Percentiles rank a stretch among this genome's conserved stretches.
Evolutionary conservation across 30 jellyfish, hydroid and myxozoan species (phyloP).

Genomic region (Aurelia coerulea): DNA sequence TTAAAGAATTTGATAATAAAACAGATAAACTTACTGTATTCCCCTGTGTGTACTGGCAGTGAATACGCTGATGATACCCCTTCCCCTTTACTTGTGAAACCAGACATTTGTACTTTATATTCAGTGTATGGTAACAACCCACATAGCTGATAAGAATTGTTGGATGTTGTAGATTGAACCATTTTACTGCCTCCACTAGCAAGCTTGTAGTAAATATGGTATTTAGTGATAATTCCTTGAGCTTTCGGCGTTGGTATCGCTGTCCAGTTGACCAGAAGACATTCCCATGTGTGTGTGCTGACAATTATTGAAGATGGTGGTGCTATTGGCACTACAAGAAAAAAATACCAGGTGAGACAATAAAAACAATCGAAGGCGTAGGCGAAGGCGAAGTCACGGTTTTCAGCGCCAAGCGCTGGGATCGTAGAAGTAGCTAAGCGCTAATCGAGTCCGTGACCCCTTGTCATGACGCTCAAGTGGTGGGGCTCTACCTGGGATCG

Average conservation of each 20-base stretch:
- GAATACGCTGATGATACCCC: slow-evolving; percentile 15
- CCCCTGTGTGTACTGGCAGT: slow-evolving; percentile 30
- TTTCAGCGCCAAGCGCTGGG: too few species aligned
- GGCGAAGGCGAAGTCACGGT: too few species aligned
- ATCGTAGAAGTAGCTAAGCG: too few species aligned
- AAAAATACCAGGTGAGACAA: too few species aligned
- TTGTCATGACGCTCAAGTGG: too few species aligned
- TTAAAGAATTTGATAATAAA: background rate
- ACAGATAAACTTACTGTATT: slow-evolving; percentile 35
- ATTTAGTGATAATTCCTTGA: slow-evolving; percentile 41
- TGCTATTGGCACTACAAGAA: slow-evolving; percentile 35
- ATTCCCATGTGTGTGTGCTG: slow-evolving; percentile 3
- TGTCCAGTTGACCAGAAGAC: slow-evolving; percentile 45
- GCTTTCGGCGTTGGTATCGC: slow-evolving; percentile 38
- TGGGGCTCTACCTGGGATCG: too few species aligned
- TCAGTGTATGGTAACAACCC: slow-evolving; percentile 52
- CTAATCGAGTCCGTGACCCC: too few species aligned
- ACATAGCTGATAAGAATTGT: slow-evolving; percentile 8
- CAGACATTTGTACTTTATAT: slow-evolving; percentile 20
- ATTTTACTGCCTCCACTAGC: background rate
- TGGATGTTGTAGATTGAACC: background rate
- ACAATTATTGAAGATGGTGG: slow-evolving; percentile 33
- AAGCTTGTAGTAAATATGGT: slow-evolving; percentile 19
- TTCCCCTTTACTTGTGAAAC: slow-evolving; percentile 49
- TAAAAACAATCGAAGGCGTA: too few species aligned